phyloP scores from a whole-genome alignment of 2,113 vertebrate genomes.

The Epinephelus moara region DNA sequence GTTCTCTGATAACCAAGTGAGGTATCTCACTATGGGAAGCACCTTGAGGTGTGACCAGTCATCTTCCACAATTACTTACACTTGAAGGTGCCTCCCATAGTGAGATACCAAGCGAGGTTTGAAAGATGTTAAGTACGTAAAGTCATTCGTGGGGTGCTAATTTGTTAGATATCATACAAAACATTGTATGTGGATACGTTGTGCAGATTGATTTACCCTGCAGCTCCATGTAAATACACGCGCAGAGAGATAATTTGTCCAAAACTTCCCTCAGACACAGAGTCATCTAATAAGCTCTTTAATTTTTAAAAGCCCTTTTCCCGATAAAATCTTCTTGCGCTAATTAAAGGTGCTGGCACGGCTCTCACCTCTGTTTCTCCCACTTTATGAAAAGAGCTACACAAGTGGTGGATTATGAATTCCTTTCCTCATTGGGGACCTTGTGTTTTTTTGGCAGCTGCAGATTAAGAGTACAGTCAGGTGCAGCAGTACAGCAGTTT shows the following conservation, averaged over 20 bases:
- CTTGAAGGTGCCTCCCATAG: no score
- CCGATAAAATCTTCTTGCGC: neutral
- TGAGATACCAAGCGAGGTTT: no score
- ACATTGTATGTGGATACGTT: no score
- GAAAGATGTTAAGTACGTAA: no score
- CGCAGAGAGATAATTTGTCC: neutral
- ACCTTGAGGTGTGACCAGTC: no score
- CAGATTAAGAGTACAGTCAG: slow-evolving; percentile 38
- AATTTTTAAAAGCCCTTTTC: neutral
- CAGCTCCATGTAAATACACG: slow-evolving; percentile 7
- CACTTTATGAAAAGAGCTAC: slow-evolving; percentile 22
- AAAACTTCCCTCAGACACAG: slow-evolving; percentile 3
- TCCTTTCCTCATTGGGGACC: slow-evolving; percentile 9
- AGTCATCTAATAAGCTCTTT: slow-evolving; percentile 13
- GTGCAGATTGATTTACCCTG: neutral
- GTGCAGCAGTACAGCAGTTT: slow-evolving; percentile 27
- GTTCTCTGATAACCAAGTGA: no score
- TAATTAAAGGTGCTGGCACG: slow-evolving; percentile 17
- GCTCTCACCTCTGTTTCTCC: slow-evolving; percentile 4
- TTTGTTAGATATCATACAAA: no score
- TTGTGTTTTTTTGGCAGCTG: slow-evolving; percentile 24
- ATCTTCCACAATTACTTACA: no score
- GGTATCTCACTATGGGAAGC: no score
- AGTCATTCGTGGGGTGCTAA: no score
- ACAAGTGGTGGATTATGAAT: slow-evolving; percentile 49